phyloP scores from a whole-genome alignment of 2,888 invertebrate species.

The Mimachlamys varia region DNA sequence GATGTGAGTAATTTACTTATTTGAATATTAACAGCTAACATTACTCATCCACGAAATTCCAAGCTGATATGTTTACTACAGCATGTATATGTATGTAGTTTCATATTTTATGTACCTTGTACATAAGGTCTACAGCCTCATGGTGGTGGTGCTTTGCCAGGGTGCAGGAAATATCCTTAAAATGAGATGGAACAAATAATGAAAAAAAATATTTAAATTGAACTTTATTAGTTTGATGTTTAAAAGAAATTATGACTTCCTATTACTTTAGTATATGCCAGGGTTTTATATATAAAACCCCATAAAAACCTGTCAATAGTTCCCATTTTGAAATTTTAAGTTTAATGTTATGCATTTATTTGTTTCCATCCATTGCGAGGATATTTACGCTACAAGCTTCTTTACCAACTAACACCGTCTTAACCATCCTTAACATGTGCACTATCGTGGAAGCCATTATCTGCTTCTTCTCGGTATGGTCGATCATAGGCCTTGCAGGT shows the following conservation, averaged over 20 bases:
- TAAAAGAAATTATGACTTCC: no score
- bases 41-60: not conserved
- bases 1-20: constrained; percentile 89
- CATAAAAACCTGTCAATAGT: no score
- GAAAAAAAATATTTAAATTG: not conserved
- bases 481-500: constrained; percentile 97
- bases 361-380: not conserved
- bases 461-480: constrained; percentile 98
- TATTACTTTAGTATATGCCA: no score
- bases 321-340: not conserved
- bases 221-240: no score
- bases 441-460: constrained; percentile 72
- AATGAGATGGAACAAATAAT: not conserved
- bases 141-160: not conserved
- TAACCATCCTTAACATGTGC: constrained; percentile 11
- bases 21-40: not conserved
- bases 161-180: not conserved
- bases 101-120: no score
- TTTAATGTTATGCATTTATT: not conserved
- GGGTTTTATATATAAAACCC: no score
- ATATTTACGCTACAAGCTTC: not conserved
- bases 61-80: not conserved
- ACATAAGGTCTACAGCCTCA: not conserved
- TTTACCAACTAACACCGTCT: not conserved
- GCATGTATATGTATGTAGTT: no score